Conservation (phyloP, 2,113 vertebrate genomes). For the Serinus canaria region DNA sequence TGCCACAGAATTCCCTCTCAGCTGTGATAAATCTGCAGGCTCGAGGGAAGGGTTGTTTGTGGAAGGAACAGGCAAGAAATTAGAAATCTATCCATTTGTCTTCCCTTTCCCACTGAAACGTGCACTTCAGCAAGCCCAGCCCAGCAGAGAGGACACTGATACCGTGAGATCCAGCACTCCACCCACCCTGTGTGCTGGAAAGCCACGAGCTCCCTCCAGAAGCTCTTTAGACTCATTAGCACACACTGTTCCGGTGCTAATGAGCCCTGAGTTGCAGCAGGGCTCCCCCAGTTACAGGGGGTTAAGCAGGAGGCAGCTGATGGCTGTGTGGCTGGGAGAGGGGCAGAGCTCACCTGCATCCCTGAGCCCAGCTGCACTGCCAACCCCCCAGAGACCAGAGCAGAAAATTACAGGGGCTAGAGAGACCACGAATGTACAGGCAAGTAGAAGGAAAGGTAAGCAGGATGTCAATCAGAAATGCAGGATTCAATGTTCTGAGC, state of each 20-base stretch:
- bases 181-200: background rate
- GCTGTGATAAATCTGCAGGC: slow-evolving; percentile 48
- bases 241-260: background rate
- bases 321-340: background rate
- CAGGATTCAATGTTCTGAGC: background rate
- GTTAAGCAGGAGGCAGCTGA: background rate
- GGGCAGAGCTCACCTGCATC: background rate
- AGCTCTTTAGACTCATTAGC: slow-evolving; percentile 1
- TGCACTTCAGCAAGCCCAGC: background rate
- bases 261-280: background rate
- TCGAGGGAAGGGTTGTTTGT: slow-evolving; percentile 35
- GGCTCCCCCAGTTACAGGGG: background rate
- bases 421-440: background rate
- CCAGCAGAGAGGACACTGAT: background rate
- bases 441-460: background rate
- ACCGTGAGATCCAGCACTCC: background rate
- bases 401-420: background rate
- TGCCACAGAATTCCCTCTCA: slow-evolving; percentile 59
- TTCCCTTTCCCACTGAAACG: background rate
- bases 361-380: background rate
- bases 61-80: slow-evolving; percentile 27
- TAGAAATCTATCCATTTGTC: slow-evolving; percentile 29
- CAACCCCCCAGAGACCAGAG: background rate
- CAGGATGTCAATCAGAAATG: background rate
- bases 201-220: background rate